Base-by-base conservation (phyloP, 2,113 vertebrate species). In the Cariama cristata region DNA sequence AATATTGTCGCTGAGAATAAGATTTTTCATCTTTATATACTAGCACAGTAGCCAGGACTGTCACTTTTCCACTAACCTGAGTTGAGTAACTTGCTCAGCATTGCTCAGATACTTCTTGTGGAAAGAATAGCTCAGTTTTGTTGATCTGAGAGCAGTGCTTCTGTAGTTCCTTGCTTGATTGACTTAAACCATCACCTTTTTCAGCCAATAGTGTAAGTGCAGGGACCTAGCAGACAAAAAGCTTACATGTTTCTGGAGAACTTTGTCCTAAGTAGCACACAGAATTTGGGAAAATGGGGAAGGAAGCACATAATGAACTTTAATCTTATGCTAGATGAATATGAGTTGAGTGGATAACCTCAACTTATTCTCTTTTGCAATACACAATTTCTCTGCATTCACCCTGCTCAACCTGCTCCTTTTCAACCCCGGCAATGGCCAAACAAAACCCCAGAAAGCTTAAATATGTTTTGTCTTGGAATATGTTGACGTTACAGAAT, bases 371-470 rank as follows among this genome's bases (percentile, higher is more conserved):
- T 42, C 4, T 55, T 1, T 27, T 67, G 10, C 2, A 90, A 30
- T 26, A 44, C 20, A 33, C 9, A 44, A 0, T 83, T 88, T 88
- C 23, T 77, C 33, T 58, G 13, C 30, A 8, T 55, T 76, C 5
- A 11, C 44, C 12, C 11, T 83, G 12, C 44, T 18, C 23, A 58
- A 1, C 10, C 28, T 1, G 0, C 8, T 62, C 11, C 4, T 71
- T 9, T 4, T 71, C 13, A 58, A 75, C 3, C 3, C 10, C 2
- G 7, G 3, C 4, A 68, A 4, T 13, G 16, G 8, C 20, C 12
- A 6, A 83, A 33, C 18, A 73, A 64, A 82, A 17, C 2, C 11
- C 15, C 20, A 1, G 22, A 74, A 93, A 56, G 3, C 33, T 60
- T 85, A 67, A 38, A 14, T 72, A 16, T 2, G 1, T 66, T 84